These are phyloP conservation scores for Xanthia togata DNA, from an alignment of 2,888 invertebrate species.

Conservation along the genomic window DNA sequence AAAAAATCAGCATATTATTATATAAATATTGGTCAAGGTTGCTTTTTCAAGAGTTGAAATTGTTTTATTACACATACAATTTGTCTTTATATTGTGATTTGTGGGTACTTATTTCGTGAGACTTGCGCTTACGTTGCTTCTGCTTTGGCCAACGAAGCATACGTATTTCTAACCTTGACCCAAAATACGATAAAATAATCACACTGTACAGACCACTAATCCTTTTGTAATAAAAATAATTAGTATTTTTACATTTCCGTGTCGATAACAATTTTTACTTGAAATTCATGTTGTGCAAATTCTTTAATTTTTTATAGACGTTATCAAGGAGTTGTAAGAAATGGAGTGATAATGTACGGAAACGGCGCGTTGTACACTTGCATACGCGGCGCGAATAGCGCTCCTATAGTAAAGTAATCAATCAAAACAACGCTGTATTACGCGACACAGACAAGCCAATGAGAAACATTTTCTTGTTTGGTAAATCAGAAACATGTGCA, in stretches of 20 bases:
- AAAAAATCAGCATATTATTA: conserved; percentile 25
- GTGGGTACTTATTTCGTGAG: conserved; percentile 41
- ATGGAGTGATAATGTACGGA: conserved; percentile 21
- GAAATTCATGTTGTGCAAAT: conserved; percentile 2
- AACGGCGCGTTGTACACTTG: conserved; percentile 10
- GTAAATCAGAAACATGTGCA: background rate
- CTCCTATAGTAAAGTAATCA: conserved; percentile 10
- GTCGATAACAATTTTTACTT: conserved; percentile 21
- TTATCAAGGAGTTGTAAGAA: conserved; percentile 26
- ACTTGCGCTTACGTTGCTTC: conserved; percentile 27
- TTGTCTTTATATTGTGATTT: conserved; percentile 31
- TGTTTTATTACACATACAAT: conserved; percentile 12
- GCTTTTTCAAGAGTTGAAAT: conserved; percentile 5
- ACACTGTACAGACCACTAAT: conserved; percentile 32
- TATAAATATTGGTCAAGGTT: conserved; percentile 49
- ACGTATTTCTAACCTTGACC: conserved; percentile 49
- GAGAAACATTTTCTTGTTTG: conserved; percentile 3
- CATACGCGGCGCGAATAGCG: conserved; percentile 2
- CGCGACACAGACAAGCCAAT: conserved; percentile 18
- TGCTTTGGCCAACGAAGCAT: conserved; percentile 4
- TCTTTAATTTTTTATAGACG: background rate
- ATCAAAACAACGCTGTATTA: conserved; percentile 18
- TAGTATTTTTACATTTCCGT: conserved; percentile 14
- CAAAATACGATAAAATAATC: conserved; percentile 37
- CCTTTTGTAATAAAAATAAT: conserved; percentile 25